A percentile compares a stretch with the other conserved stretches of the same genome.
These are phyloP conservation scores for Synanthedon tipuliformis DNA, from an alignment of 2,888 invertebrate species.

Conservation along the genomic window DNA sequence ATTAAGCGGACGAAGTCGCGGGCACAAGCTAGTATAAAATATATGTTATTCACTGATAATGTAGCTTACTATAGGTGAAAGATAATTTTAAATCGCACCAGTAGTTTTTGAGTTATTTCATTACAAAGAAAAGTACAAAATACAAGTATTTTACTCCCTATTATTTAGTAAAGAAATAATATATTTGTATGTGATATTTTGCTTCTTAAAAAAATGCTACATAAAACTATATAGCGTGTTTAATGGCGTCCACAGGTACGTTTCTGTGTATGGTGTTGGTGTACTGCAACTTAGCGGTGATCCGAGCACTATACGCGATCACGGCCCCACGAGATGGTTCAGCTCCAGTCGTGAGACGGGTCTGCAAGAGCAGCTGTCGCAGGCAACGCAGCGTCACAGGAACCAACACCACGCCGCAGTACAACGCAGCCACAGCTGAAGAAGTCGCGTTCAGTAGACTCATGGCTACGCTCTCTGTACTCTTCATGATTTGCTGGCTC, in stretches of 20 bases:
- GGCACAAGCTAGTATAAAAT: too few relatives aligned
- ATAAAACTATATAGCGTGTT: neutral
- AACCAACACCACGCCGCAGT: slow-evolving; percentile 16
- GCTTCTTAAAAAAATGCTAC: too few relatives aligned
- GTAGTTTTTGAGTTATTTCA: too few relatives aligned
- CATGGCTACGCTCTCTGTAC: slow-evolving; percentile 85
- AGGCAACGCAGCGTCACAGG: slow-evolving; percentile 43
- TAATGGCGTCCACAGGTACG: slow-evolving; percentile 65
- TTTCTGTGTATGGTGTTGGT: slow-evolving; percentile 80
- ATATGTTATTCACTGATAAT: too few relatives aligned
- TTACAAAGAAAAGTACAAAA: too few relatives aligned
- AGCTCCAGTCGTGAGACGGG: slow-evolving; percentile 41
- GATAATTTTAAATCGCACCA: too few relatives aligned
- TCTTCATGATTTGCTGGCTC: slow-evolving; percentile 88
- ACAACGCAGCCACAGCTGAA: slow-evolving; percentile 76
- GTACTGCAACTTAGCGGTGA: slow-evolving; percentile 85
- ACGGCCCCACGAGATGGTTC: slow-evolving; percentile 40
- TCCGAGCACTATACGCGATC: slow-evolving; percentile 77
- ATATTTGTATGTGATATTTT: too few relatives aligned
- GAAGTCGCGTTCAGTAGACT: slow-evolving; percentile 87
- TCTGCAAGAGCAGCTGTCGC: slow-evolving; percentile 44
- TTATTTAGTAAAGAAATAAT: too few relatives aligned
- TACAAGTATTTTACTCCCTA: too few relatives aligned
- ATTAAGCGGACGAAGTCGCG: too few relatives aligned
- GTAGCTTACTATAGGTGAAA: too few relatives aligned